phyloP scores from a whole-genome alignment of 2,888 invertebrate genomes.

The Apotomis capreana region DNA sequence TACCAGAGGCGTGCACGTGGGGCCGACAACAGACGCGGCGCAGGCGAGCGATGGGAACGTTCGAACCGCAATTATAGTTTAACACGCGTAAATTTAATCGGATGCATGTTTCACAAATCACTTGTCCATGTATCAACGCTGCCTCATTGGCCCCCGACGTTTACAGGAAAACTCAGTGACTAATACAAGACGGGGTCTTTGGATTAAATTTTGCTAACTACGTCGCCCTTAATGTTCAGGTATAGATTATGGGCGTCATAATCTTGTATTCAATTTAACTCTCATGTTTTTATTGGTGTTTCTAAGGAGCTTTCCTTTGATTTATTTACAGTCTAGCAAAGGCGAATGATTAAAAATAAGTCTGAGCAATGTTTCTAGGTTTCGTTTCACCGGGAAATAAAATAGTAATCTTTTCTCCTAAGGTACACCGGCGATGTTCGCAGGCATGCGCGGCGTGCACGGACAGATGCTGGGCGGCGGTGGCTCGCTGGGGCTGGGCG shows the following conservation, averaged over 20 bases:
- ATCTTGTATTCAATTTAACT: no score
- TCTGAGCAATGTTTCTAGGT: no score
- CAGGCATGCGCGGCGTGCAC: conserved; percentile 74
- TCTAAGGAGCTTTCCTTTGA: no score
- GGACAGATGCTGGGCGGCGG: conserved; percentile 73
- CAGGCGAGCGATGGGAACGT: conserved; percentile 68
- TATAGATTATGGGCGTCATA: no score
- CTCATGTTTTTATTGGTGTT: no score
- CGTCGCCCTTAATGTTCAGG: no score
- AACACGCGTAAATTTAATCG: conserved; percentile 29
- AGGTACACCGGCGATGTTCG: conserved; percentile 73
- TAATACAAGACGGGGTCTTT: not conserved
- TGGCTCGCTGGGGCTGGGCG: conserved; percentile 66
- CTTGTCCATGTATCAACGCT: conserved; percentile 32
- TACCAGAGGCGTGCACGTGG: conserved; percentile 66
- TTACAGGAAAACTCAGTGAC: conserved; percentile 21
- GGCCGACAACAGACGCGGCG: conserved; percentile 68
- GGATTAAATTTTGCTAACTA: no score
- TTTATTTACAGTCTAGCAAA: not conserved
- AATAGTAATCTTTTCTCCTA: conserved; percentile 42
- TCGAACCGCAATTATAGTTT: conserved; percentile 23
- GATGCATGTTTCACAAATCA: conserved; percentile 35
- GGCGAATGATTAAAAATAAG: conserved; percentile 2
- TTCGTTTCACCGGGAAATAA: not conserved
- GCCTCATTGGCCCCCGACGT: not conserved